Conservation (phyloP, 2,797 vertebrate genomes). For the Myotis myotis region DNA sequence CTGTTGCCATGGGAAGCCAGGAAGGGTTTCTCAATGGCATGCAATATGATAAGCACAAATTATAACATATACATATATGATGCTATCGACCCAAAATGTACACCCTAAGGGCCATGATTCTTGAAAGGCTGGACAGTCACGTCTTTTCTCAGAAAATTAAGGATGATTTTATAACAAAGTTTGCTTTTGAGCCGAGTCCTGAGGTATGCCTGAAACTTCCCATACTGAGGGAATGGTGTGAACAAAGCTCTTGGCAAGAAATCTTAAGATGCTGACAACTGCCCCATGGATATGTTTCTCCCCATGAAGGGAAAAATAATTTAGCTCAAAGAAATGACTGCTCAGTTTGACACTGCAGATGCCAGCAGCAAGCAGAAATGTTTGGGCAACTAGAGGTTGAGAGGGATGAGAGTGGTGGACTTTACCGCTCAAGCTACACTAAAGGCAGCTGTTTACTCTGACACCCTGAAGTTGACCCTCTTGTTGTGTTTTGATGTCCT, state of each 20-base stretch:
- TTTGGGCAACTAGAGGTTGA: neutral
- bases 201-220: neutral
- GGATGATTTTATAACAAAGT: neutral
- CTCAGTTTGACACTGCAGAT: neutral
- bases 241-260: slow-evolving; percentile 12
- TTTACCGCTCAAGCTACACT: neutral
- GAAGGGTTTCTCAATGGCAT: neutral
- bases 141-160: neutral
- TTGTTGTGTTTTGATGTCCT: slow-evolving; percentile 7
- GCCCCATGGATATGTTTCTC: neutral
- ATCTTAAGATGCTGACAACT: neutral
- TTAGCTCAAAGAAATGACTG: neutral
- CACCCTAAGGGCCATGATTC: neutral
- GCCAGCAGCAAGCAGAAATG: neutral
- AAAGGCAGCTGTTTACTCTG: neutral
- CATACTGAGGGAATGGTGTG: neutral
- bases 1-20: neutral
- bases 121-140: neutral
- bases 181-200: neutral
- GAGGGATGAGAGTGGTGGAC: neutral
- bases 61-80: neutral
- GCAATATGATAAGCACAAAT: neutral
- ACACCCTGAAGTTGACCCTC: neutral
- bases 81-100: neutral
- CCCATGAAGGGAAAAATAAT: neutral